A percentile compares a stretch with the other conserved stretches of the same genome.
These are phyloP conservation scores for Syrphus vitripennis DNA, from an alignment of 2,888 invertebrate genomes.

Conservation along the genomic window DNA sequence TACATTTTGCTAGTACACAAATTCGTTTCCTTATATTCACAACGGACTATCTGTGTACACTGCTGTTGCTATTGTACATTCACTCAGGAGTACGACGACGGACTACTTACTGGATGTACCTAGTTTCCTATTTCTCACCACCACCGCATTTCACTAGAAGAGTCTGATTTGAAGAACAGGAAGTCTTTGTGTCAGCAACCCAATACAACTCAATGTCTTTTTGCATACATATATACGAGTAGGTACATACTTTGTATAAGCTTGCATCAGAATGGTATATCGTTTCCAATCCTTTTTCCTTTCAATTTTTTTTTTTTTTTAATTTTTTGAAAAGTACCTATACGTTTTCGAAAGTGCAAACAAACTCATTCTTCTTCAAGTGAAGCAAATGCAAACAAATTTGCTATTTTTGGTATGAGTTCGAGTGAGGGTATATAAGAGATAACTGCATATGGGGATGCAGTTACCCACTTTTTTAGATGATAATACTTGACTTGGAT, in stretches of 20 bases:
- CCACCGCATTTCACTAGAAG: not conserved
- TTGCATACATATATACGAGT: not conserved
- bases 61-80: not conserved
- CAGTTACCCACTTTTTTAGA: not conserved
- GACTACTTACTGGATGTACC: conserved; percentile 5
- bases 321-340: not conserved
- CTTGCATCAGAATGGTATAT: conserved; percentile 18
- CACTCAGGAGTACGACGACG: not conserved
- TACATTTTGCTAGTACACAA: conserved; percentile 39
- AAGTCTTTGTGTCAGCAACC: conserved; percentile 19
- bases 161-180: conserved; percentile 8
- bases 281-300: conserved; percentile 32
- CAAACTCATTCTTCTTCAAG: conserved; percentile 57
- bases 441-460: not conserved
- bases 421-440: not conserved
- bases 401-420: not conserved
- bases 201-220: conserved; percentile 3
- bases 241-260: not conserved
- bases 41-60: conserved; percentile 4
- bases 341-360: conserved; percentile 50
- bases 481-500: conserved; percentile 45
- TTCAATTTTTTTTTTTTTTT: not conserved
- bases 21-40: conserved; percentile 53
- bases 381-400: conserved; percentile 60
- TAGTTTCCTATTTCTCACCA: conserved; percentile 2